phyloP scores from a whole-genome alignment of 1,140 invertebrate genomes.

The Bathynomus jamesi region DNA sequence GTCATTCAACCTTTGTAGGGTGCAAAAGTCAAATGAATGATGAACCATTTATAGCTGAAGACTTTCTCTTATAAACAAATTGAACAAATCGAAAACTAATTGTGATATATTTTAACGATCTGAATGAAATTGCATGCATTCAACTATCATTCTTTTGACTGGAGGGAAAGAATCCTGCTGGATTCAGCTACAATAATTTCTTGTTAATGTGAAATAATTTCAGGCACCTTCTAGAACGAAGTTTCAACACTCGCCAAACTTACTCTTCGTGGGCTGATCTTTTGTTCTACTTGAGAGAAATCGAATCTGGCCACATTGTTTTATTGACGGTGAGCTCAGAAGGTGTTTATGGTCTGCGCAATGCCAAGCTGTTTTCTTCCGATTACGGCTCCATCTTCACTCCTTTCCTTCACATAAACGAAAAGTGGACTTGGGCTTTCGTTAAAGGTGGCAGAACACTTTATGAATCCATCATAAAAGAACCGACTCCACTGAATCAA shows the following conservation, averaged over 20 bases:
- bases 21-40: too few relatives aligned
- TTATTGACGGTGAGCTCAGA: not conserved
- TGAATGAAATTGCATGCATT: too few relatives aligned
- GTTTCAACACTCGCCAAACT: not conserved
- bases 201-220: too few relatives aligned
- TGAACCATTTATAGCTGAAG: too few relatives aligned
- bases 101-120: too few relatives aligned
- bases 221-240: not conserved
- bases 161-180: too few relatives aligned
- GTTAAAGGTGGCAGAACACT: conserved; percentile 29
- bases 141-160: too few relatives aligned
- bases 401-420: not conserved
- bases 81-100: too few relatives aligned
- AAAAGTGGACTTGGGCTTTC: conserved; percentile 30
- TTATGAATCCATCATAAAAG: conserved; percentile 16
- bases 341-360: not conserved
- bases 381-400: not conserved
- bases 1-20: too few relatives aligned
- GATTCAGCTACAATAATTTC: too few relatives aligned
- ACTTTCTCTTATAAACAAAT: too few relatives aligned
- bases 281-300: not conserved
- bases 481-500: too few relatives aligned
- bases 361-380: not conserved
- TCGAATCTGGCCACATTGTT: not conserved
- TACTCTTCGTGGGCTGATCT: not conserved